A percentile compares a stretch with the other conserved stretches of the same genome.
Conservation (phyloP, 2,113 vertebrate genomes). For the Lophura nycthemera region DNA sequence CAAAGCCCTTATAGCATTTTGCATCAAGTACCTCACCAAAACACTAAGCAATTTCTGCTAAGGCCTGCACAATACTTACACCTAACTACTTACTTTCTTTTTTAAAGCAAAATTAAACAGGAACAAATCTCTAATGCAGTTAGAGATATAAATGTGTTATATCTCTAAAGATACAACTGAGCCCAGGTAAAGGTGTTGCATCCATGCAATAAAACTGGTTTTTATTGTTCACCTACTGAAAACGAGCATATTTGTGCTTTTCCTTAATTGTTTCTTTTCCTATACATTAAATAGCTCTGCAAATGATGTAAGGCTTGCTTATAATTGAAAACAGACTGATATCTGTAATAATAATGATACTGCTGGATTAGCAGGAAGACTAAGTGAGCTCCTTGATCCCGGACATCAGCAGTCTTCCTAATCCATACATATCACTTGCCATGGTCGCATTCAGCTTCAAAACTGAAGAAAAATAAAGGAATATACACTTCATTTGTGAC, state of each 20-base stretch:
- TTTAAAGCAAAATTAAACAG: neutral
- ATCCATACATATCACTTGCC: neutral
- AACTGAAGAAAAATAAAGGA: neutral
- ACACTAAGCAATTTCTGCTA: neutral
- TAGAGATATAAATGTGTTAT: too few relatives aligned
- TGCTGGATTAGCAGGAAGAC: neutral
- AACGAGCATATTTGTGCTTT: neutral
- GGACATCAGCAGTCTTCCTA: neutral
- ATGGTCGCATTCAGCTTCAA: neutral
- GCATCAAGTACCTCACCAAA: neutral
- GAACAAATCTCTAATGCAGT: neutral
- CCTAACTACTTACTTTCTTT: neutral
- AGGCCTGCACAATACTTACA: neutral
- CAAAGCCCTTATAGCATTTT: conserved; percentile 5
- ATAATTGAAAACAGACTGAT: neutral
- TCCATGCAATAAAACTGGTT: neutral
- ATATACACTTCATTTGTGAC: fast-evolving
- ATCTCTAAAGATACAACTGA: neutral
- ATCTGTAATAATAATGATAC: neutral
- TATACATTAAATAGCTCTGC: neutral
- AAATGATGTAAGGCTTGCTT: neutral
- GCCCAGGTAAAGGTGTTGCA: neutral
- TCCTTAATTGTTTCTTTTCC: neutral
- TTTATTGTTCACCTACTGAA: neutral
- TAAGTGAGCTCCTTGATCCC: neutral